phyloP scores from a whole-genome alignment of 1,140 invertebrate genomes.

The Camponotus pennsylvanicus region DNA sequence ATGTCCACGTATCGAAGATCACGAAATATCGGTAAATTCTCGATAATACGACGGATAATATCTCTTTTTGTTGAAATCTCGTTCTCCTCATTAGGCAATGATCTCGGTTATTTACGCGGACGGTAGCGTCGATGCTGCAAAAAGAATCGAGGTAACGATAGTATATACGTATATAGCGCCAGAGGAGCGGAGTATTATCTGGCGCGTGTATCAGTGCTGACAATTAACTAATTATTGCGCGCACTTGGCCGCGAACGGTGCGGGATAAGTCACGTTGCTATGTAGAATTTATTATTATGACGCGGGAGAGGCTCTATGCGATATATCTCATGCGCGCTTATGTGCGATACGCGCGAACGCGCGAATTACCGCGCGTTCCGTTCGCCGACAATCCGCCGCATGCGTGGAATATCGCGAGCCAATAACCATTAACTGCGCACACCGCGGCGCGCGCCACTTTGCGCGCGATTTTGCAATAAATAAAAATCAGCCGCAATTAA shows the following conservation, averaged over 20 bases:
- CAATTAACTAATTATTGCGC: slow-evolving; percentile 82
- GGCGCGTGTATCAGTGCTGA: slow-evolving; percentile 72
- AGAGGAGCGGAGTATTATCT: slow-evolving; percentile 59
- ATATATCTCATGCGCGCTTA: slow-evolving; percentile 11
- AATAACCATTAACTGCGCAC: slow-evolving; percentile 83
- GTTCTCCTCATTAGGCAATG: slow-evolving; percentile 57
- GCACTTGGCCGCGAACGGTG: slow-evolving; percentile 67
- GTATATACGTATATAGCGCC: slow-evolving; percentile 8
- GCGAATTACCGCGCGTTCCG: slow-evolving; percentile 28
- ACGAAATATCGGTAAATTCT: not conserved
- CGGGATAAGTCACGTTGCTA: slow-evolving; percentile 82
- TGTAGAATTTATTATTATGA: slow-evolving; percentile 82
- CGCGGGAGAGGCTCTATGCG: slow-evolving; percentile 31
- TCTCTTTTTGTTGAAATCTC: slow-evolving; percentile 21
- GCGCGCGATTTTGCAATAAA: slow-evolving; percentile 80
- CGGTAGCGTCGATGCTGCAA: slow-evolving; percentile 52
- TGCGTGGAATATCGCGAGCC: slow-evolving; percentile 78
- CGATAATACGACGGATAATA: not conserved
- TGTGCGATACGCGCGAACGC: not conserved
- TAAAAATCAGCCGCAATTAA: slow-evolving; percentile 82
- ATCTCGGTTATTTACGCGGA: slow-evolving; percentile 42
- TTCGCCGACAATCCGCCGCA: slow-evolving; percentile 3
- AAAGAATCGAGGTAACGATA: slow-evolving; percentile 45
- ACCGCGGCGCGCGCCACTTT: slow-evolving; percentile 71
- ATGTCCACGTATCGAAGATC: not conserved